These are phyloP conservation scores for Chesias legatella DNA, from an alignment of 2,888 invertebrate species.

Conservation along the genomic window DNA sequence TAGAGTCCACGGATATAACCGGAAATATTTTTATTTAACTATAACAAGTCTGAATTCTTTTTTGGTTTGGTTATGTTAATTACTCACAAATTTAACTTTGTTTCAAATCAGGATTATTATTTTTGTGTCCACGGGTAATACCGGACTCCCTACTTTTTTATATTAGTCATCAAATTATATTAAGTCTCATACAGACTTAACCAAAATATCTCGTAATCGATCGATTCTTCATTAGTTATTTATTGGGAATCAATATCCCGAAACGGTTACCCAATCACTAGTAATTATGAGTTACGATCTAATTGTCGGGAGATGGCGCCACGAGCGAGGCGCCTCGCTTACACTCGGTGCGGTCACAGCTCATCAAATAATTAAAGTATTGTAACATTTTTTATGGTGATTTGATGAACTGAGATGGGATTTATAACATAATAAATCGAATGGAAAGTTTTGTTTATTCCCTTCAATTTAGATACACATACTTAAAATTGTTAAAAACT, in stretches of 20 bases:
- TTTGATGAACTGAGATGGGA: conserved; percentile 18
- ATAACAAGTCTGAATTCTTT: no score
- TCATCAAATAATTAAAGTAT: conserved; percentile 24
- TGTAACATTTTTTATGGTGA: conserved; percentile 18
- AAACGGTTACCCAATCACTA: conserved; percentile 27
- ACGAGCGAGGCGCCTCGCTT: conserved; percentile 17
- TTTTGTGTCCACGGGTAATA: no score
- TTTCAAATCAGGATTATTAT: no score
- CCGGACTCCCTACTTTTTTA: no score
- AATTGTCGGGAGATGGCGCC: conserved; percentile 25
- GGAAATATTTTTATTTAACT: no score
- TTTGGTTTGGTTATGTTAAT: no score
- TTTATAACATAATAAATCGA: conserved; percentile 19
- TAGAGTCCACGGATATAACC: no score
- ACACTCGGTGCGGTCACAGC: conserved; percentile 33
- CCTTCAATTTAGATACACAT: no score
- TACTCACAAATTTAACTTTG: no score
- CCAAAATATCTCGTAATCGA: conserved; percentile 28
- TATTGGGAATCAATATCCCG: conserved; percentile 29
- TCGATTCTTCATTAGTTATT: conserved; percentile 10
- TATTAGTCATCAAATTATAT: no score
- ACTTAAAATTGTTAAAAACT: no score
- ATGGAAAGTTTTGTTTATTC: background rate
- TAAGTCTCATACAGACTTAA: no score
- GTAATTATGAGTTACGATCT: conserved; percentile 21